phyloP scores from a whole-genome alignment of 2,113 vertebrate species.

The Catagonus wagneri region DNA sequence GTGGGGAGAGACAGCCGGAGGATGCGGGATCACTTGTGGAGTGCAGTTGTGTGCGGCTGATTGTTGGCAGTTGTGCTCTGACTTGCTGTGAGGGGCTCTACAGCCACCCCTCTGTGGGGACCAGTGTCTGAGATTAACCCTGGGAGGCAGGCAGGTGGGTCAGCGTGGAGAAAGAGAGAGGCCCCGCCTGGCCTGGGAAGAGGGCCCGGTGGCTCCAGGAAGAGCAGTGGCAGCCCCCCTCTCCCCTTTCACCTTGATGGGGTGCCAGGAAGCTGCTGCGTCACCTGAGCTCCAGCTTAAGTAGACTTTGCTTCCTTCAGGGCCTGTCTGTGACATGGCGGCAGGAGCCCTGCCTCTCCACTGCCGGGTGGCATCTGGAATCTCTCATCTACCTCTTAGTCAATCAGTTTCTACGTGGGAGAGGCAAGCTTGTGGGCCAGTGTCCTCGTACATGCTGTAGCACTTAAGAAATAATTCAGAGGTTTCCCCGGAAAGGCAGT shows the following conservation, averaged over 20 bases:
- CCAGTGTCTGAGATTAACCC: constrained; percentile 4
- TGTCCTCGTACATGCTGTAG: constrained; percentile 61
- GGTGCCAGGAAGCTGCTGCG: neutral
- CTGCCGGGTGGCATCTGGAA: constrained; percentile 67
- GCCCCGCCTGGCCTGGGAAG: neutral
- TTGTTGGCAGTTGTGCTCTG: neutral
- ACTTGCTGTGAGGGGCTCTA: neutral
- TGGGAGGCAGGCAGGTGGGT: constrained; percentile 26
- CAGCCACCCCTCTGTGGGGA: neutral
- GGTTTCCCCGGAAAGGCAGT: constrained; percentile 52
- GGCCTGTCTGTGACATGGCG: neutral
- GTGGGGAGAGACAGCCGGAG: neutral
- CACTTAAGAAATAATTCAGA: constrained; percentile 47
- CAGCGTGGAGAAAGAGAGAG: neutral
- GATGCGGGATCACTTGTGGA: neutral
- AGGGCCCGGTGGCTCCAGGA: neutral
- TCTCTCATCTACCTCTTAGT: constrained; percentile 82
- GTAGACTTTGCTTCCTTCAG: neutral
- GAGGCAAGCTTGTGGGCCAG: constrained; percentile 67
- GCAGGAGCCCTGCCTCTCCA: constrained; percentile 40
- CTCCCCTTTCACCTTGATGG: neutral
- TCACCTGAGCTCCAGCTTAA: neutral
- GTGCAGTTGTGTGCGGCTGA: neutral
- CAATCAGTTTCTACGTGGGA: constrained; percentile 41
- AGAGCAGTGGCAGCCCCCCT: neutral